Conservation (phyloP, 2,113 vertebrate genomes). For the Alligator mississippiensis region DNA sequence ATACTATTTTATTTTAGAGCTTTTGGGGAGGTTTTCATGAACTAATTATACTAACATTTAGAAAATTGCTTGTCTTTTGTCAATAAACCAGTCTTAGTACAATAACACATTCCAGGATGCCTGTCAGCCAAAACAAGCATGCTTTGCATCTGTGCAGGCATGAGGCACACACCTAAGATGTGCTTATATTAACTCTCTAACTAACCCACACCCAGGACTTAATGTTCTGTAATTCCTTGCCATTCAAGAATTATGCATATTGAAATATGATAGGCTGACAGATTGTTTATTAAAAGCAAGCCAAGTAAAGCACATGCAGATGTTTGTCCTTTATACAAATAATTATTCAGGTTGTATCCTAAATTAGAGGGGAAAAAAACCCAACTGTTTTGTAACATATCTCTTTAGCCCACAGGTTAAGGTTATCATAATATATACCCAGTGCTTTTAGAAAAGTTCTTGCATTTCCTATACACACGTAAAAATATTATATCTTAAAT, state of each 20-base stretch:
- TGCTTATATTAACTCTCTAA: slow-evolving; percentile 41
- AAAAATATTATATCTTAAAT: background rate
- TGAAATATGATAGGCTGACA: slow-evolving; percentile 52
- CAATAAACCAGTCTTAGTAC: slow-evolving; percentile 25
- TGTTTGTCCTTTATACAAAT: slow-evolving; percentile 58
- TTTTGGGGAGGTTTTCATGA: background rate
- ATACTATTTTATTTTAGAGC: background rate
- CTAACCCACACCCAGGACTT: slow-evolving; percentile 18
- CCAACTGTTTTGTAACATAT: background rate
- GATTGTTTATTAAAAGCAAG: slow-evolving; percentile 65
- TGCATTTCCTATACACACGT: background rate
- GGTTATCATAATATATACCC: background rate
- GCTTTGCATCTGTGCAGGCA: slow-evolving; percentile 63
- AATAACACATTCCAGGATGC: slow-evolving; percentile 65
- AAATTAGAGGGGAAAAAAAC: background rate
- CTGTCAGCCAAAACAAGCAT: slow-evolving; percentile 61
- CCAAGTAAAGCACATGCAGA: slow-evolving; percentile 66
- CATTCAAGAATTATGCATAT: slow-evolving; percentile 37
- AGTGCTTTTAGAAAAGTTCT: background rate
- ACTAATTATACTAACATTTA: slow-evolving; percentile 21
- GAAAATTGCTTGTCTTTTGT: background rate
- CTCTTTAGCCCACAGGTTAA: background rate
- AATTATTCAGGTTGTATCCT: slow-evolving; percentile 39
- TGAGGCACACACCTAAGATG: slow-evolving; percentile 56
- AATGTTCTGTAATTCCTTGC: slow-evolving; percentile 59